Evolutionary conservation across 1,140 invertebrate species (phyloP), one percentile per base, ranked within the genome.

Genomic region (Drosophila nigrodunni): DNA sequence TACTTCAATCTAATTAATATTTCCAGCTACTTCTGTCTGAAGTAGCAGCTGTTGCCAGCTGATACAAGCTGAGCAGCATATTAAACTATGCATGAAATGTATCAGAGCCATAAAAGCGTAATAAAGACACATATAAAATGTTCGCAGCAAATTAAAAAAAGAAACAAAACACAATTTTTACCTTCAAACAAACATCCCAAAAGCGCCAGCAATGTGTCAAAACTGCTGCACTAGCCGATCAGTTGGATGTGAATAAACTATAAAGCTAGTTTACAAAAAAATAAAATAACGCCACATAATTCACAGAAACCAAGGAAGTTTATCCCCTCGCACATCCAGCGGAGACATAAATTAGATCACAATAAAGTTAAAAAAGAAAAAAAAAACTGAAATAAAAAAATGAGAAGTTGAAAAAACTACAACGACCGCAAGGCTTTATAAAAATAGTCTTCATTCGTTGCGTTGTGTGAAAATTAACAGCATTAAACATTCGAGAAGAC

Each of bases 321-420:
- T 64, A 66, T 49, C 43, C 74, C 77, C 60, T 62, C 30, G 13
- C 60, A 37, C 37, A 44, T 21, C 41, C 49, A 25, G 21, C 58
- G 68, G 61, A 79, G 79, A 79, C 66, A 88, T 87, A 87, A 87
- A 88, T 87, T 87, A 88, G 76, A 69, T 65, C 70, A 71, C 74
- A 87, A 88, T 83, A 78, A 87, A 78, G 82, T 82, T 39, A 8
- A 71, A 57, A 49, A 72, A 13, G n/a, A n/a, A 25, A 62, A 62
- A 47, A 71, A 25, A 62, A 62, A 47, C 62, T 21, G 18, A 6
- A 50, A 37, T n/a, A 54, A 7, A 34, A 34, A 54, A 34, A n/a
- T 30, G 21, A 50, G 49, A 50, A 52, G 21, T 52, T 52, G 34
- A 43, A 44, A 52, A 41, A 41, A 49, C 30, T 46, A 13, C 35